Evolutionary conservation across 2,113 vertebrate species (phyloP).

Genomic region (Pygoscelis antarcticus): DNA sequence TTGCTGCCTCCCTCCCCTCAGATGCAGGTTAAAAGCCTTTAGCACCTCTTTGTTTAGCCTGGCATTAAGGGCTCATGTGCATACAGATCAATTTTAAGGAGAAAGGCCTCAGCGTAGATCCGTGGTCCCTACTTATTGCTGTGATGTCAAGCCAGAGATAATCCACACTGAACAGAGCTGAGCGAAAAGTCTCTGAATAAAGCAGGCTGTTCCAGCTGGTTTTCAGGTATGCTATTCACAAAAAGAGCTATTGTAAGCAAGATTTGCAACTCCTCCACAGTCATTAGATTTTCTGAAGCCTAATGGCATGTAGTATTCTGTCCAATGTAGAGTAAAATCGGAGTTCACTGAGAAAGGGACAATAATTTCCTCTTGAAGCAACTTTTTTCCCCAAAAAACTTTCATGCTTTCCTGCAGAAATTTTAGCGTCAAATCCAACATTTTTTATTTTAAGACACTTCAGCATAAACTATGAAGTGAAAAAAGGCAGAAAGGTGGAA

Average conservation of each 20-base stretch:
- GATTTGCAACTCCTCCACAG: background rate
- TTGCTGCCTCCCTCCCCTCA: background rate
- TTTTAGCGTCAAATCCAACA: background rate
- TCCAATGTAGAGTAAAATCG: background rate
- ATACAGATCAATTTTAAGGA: background rate
- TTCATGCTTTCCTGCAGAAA: background rate
- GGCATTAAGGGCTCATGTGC: background rate
- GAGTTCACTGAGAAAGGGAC: background rate
- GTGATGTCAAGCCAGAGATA: background rate
- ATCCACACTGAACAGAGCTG: background rate
- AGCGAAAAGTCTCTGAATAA: accelerated
- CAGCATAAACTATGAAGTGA: background rate
- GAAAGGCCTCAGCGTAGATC: background rate
- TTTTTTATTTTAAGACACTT: background rate
- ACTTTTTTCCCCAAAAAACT: background rate
- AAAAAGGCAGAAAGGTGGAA: background rate
- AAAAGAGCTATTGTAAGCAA: background rate
- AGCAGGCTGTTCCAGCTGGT: background rate
- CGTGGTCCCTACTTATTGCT: background rate
- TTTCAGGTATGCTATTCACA: background rate
- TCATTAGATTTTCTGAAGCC: background rate
- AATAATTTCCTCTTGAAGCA: background rate
- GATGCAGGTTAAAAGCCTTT: background rate
- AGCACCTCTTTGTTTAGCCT: background rate
- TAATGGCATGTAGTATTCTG: background rate